Evolutionary conservation across 2,113 vertebrate species (phyloP).

Genomic region (Cynopterus brachyotis): DNA sequence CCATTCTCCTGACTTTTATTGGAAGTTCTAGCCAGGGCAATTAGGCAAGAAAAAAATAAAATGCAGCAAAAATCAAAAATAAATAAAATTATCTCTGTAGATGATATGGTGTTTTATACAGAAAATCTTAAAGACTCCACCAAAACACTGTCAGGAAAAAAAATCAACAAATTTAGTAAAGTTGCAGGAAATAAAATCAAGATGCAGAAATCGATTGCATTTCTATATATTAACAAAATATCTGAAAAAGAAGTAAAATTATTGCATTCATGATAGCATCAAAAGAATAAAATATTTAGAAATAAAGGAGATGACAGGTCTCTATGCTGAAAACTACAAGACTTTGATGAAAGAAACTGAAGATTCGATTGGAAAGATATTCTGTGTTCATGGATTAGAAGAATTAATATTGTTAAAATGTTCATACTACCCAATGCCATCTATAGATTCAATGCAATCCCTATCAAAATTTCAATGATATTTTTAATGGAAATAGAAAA

Average conservation of each 20-base stretch:
- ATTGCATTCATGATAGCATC: not conserved
- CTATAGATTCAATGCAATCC: too few species aligned
- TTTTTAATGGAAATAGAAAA: not conserved
- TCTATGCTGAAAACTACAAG: not conserved
- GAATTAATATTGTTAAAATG: too few species aligned
- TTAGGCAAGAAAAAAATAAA: not conserved
- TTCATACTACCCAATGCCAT: too few species aligned
- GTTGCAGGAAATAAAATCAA: not conserved
- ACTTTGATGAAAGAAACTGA: not conserved
- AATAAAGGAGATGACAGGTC: not conserved
- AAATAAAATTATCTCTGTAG: not conserved
- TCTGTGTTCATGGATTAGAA: not conserved
- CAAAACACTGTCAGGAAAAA: not conserved
- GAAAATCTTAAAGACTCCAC: not conserved
- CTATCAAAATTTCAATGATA: too few species aligned
- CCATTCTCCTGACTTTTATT: not conserved
- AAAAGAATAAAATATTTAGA: not conserved
- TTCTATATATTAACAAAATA: not conserved
- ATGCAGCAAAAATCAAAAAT: not conserved
- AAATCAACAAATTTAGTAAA: not conserved
- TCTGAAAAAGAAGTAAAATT: not conserved
- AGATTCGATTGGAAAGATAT: not conserved
- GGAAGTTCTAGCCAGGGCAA: not conserved
- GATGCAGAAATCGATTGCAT: not conserved
- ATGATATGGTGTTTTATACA: not conserved